Evolutionary conservation across 2,113 vertebrate species (phyloP).

Genomic region (Oophaga pumilio): DNA sequence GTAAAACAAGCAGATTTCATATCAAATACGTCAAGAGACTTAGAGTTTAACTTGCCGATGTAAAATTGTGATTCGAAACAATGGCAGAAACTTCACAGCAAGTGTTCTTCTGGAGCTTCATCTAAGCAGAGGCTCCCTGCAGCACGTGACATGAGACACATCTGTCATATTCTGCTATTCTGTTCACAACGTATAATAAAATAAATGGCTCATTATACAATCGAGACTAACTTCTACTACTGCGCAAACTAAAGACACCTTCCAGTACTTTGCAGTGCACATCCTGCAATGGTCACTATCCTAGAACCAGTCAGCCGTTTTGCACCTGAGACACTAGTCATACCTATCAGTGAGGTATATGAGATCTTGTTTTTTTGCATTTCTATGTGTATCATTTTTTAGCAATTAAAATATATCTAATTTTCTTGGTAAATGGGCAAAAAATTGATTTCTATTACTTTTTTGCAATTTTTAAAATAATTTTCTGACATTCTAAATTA

Average conservation of each 20-base stretch:
- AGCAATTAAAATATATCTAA: too few relatives aligned
- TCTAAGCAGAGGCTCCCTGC: neutral
- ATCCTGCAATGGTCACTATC: too few relatives aligned
- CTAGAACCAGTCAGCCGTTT: too few relatives aligned
- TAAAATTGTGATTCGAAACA: neutral
- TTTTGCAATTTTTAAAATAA: too few relatives aligned
- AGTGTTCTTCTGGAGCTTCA: neutral
- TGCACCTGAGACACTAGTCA: too few relatives aligned
- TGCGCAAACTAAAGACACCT: neutral
- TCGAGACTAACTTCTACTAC: neutral
- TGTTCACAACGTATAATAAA: neutral
- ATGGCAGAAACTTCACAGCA: neutral
- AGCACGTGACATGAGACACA: constrained; percentile 1
- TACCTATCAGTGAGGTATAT: too few relatives aligned
- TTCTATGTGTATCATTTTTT: too few relatives aligned
- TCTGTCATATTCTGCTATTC: constrained; percentile 9
- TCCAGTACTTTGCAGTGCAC: neutral
- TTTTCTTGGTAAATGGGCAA: too few relatives aligned
- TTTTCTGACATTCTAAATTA: too few relatives aligned
- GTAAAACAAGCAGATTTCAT: neutral
- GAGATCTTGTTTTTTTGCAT: too few relatives aligned
- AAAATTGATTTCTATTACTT: too few relatives aligned
- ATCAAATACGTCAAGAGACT: neutral
- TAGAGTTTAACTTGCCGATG: neutral
- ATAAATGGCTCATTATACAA: neutral